Conservation (phyloP, 2,113 vertebrate genomes). For the Dendrocopos noguchii region DNA sequence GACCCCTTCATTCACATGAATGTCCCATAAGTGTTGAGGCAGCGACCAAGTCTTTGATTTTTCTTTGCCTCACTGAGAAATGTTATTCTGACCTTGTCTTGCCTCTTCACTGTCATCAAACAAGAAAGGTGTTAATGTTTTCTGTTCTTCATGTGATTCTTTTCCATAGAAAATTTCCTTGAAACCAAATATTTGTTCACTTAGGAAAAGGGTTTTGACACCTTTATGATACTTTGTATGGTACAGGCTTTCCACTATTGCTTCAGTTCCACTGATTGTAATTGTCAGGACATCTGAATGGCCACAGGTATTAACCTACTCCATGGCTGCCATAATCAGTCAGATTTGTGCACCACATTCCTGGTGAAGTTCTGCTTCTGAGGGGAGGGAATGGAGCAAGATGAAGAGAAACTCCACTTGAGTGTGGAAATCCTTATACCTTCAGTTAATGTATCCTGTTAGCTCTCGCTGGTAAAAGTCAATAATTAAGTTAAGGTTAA, state of each 20-base stretch:
- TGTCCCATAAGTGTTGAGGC: neutral
- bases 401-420: neutral
- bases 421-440: neutral
- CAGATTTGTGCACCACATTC: neutral
- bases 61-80: neutral
- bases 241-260: neutral
- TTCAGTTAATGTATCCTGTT: neutral
- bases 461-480: neutral
- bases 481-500: neutral
- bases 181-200: accelerated
- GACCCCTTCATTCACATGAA: neutral
- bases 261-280: neutral
- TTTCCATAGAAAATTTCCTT: neutral
- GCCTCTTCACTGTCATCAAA: neutral
- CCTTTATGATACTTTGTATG: neutral
- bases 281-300: neutral
- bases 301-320: neutral
- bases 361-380: neutral
- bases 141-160: neutral
- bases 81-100: neutral
- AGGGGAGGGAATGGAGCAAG: accelerated
- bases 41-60: neutral
- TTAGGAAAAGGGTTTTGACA: neutral
- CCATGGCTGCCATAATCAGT: neutral
- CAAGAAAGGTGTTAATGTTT: neutral